phyloP scores from a whole-genome alignment of 2,113 vertebrate genomes.

The Solea solea region DNA sequence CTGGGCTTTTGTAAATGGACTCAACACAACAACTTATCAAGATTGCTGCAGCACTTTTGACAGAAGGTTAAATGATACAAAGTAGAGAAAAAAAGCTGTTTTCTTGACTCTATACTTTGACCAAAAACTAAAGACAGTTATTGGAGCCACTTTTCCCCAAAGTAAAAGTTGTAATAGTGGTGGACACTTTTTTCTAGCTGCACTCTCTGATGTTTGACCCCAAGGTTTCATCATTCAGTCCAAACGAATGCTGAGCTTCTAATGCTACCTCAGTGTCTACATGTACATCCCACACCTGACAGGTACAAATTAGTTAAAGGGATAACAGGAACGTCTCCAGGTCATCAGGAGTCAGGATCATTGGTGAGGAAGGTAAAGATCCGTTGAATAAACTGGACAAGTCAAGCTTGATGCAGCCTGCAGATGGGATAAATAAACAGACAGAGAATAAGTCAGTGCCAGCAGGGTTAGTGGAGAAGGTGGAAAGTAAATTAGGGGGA shows the following conservation, averaged over 20 bases:
- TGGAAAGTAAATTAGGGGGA: slow-evolving; percentile 44
- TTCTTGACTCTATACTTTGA: background rate
- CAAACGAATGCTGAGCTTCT: background rate
- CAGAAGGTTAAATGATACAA: slow-evolving; percentile 44
- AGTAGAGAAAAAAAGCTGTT: slow-evolving; percentile 6
- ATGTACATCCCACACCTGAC: slow-evolving; percentile 4
- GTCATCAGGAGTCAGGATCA: background rate
- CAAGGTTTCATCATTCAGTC: background rate
- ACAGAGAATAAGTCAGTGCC: slow-evolving; percentile 44
- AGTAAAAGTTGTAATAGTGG: background rate
- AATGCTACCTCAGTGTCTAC: background rate
- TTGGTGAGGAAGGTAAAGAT: background rate
- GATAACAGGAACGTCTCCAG: background rate
- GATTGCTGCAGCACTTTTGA: slow-evolving; percentile 32
- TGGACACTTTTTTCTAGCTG: background rate
- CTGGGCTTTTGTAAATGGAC: slow-evolving; percentile 61
- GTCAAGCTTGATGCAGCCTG: background rate
- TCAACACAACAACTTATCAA: slow-evolving; percentile 55
- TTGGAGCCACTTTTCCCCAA: background rate
- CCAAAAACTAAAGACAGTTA: background rate
- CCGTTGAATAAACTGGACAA: slow-evolving; percentile 7
- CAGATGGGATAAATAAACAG: slow-evolving; percentile 22
- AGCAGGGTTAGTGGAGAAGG: slow-evolving; percentile 29
- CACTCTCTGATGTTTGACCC: background rate
- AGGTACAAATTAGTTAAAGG: background rate